A percentile compares a stretch with the other conserved stretches of the same genome.
These are phyloP conservation scores for Venusia cambrica DNA, from an alignment of 2,888 invertebrate genomes.

Conservation along the genomic window DNA sequence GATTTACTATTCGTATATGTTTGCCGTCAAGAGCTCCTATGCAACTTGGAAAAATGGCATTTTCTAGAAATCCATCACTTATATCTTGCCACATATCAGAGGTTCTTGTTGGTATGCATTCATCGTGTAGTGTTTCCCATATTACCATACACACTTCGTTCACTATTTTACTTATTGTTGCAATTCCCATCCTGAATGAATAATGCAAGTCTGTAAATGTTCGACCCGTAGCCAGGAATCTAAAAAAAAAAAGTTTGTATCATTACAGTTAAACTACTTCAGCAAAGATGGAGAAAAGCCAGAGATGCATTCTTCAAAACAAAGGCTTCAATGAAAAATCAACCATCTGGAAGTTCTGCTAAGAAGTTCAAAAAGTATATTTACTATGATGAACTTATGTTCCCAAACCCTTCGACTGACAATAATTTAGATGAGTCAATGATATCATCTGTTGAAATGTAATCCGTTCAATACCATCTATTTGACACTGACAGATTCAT, in stretches of 20 bases:
- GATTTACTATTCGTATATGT: constrained; percentile 27
- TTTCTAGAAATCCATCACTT: not conserved
- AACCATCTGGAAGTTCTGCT: constrained; percentile 2
- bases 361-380: constrained; percentile 2
- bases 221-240: constrained; percentile 8
- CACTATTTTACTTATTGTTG: constrained; percentile 31
- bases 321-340: constrained; percentile 1
- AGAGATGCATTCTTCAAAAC: constrained; percentile 1
- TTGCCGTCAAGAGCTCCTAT: constrained; percentile 36
- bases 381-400: constrained; percentile 8
- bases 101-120: too few species aligned
- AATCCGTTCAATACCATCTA: too few species aligned
- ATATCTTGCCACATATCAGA: not conserved
- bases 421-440: constrained; percentile 6
- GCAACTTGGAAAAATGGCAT: constrained; percentile 37
- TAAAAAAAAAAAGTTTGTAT: constrained; percentile 13
- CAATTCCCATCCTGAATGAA: constrained; percentile 37
- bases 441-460: too few species aligned
- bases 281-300: constrained; percentile 9
- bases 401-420: constrained; percentile 3
- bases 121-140: not conserved
- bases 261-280: constrained; percentile 29
- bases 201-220: constrained; percentile 39
- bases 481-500: too few species aligned
- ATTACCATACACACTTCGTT: not conserved